Conservation (phyloP, 2,888 invertebrate species). For the Proisotoma minuta region DNA sequence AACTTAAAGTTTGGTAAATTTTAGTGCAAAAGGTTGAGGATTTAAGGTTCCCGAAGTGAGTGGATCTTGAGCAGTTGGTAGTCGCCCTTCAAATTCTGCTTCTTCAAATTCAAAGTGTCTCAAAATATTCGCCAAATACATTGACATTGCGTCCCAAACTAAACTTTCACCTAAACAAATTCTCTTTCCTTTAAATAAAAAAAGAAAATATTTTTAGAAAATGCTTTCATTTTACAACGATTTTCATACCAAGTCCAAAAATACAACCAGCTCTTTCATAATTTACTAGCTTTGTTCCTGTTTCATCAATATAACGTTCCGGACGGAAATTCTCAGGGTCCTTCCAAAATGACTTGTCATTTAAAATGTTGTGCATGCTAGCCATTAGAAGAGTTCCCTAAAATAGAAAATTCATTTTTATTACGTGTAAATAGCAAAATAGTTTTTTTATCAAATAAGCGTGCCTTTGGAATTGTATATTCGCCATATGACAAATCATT, state of each 20-base stretch:
- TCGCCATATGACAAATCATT: not conserved
- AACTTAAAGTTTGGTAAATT: no score
- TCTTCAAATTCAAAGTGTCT: not conserved
- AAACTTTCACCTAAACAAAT: conserved; percentile 8
- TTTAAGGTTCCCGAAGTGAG: not conserved
- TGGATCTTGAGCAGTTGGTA: not conserved
- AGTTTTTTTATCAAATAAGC: not conserved
- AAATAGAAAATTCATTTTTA: not conserved
- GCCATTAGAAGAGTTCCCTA: not conserved
- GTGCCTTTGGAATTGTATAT: conserved; percentile 3
- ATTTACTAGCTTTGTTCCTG: conserved; percentile 1
- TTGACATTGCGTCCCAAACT: not conserved
- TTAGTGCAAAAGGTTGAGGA: not conserved
- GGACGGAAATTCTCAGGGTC: conserved; percentile 7
- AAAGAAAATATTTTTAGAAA: no score
- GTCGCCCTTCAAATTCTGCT: not conserved
- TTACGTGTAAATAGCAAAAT: not conserved
- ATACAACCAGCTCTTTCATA: not conserved
- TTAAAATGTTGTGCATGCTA: not conserved
- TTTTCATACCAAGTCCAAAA: not conserved
- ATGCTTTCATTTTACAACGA: no score
- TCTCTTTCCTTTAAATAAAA: not conserved
- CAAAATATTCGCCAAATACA: not conserved
- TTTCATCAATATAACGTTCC: conserved; percentile 1
- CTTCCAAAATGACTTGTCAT: not conserved